These are phyloP conservation scores for Tokudaia muenninki DNA, from an alignment of 2,797 vertebrate species.

Conservation along the genomic window DNA sequence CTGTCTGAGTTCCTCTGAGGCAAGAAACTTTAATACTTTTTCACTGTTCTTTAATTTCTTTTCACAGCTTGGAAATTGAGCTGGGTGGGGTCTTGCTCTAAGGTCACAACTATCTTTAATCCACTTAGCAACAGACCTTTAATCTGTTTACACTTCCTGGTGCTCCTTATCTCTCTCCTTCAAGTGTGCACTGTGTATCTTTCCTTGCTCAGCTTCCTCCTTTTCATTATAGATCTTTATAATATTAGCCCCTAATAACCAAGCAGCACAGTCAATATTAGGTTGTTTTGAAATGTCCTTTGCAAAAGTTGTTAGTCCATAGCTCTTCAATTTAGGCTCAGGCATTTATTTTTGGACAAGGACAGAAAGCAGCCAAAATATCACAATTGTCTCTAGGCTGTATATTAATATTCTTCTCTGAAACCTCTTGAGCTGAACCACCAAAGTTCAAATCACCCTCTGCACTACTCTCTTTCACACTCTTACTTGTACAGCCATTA, in stretches of 20 bases:
- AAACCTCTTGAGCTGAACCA: neutral
- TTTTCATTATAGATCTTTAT: neutral
- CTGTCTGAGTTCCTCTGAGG: neutral
- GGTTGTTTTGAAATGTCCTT: neutral
- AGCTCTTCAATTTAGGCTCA: neutral
- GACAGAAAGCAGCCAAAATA: neutral
- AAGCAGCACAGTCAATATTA: neutral
- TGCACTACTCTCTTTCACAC: neutral
- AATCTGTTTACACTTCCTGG: neutral
- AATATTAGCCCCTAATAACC: neutral
- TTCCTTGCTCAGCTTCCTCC: neutral
- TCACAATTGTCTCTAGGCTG: neutral
- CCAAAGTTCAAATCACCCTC: neutral
- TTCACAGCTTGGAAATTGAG: neutral
- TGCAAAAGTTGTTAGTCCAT: neutral
- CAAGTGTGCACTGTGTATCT: neutral
- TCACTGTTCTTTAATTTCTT: neutral
- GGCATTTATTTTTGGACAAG: too few relatives aligned
- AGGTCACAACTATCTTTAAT: neutral
- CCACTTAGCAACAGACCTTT: neutral
- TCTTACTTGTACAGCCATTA: neutral
- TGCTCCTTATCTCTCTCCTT: neutral
- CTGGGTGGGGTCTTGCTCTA: neutral
- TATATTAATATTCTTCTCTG: neutral
- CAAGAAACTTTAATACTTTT: neutral